These are phyloP conservation scores for Eurois occulta DNA, from an alignment of 2,888 invertebrate species.

Conservation along the genomic window DNA sequence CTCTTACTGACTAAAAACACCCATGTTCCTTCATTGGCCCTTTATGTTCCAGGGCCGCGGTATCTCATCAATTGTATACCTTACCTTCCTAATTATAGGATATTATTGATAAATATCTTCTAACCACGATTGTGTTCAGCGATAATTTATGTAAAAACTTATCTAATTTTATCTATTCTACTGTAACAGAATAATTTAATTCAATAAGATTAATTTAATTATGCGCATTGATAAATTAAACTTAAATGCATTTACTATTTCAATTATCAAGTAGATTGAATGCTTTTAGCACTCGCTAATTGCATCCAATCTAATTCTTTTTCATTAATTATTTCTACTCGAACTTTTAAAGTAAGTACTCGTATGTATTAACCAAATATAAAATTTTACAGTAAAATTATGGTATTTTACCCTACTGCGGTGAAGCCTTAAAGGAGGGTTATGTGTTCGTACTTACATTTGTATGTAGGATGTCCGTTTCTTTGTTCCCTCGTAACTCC, in stretches of 20 bases:
- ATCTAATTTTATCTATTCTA: neutral
- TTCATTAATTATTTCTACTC: neutral
- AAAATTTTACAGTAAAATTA: neutral
- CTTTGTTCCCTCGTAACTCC: neutral
- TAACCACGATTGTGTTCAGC: neutral
- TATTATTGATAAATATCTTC: neutral
- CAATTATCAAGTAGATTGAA: conserved; percentile 17
- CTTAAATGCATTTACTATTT: conserved; percentile 24
- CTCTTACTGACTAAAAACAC: too few relatives aligned
- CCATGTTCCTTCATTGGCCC: too few relatives aligned
- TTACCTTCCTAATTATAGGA: neutral
- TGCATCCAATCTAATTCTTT: neutral
- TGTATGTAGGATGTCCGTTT: neutral
- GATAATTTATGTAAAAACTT: neutral
- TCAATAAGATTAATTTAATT: conserved; percentile 6
- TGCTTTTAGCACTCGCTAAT: neutral
- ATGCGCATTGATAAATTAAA: conserved; percentile 1
- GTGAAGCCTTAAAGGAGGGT: neutral
- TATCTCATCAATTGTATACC: neutral
- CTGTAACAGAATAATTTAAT: conserved; percentile 4
- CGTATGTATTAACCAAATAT: too few relatives aligned
- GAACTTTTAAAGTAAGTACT: neutral
- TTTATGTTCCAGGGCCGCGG: too few relatives aligned
- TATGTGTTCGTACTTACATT: neutral
- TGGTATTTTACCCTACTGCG: neutral